Evolutionary conservation across 2,797 vertebrate species (phyloP), one percentile per base, ranked within the genome.

Genomic region (Lagodon rhomboides): DNA sequence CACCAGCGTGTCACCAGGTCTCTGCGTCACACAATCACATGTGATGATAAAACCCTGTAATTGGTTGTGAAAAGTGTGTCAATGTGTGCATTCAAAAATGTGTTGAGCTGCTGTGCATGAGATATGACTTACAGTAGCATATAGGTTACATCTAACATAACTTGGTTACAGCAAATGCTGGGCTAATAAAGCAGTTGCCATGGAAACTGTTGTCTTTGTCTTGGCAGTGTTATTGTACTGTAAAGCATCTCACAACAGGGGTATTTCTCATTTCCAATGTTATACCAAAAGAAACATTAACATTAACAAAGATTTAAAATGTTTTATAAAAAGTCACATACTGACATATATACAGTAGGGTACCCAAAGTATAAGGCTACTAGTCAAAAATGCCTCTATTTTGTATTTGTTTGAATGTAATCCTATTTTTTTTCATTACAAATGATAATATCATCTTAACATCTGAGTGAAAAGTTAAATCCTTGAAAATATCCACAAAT

Each of bases 141-240:
- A 56, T 84, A 61, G 81, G 53, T 72, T 68, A 77, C 58, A 66
- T 71, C 64, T 30, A 41, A 77, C 46, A 73, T 60, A 34, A 53
- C 60, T 27, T 62, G 25, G 18, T 51, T 65, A 82, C 80, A 81
- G 69, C 75, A 73, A 74, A 68, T 15, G 58, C 38, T 3, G 47
- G 41, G 53, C 68, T 80, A 87, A 84, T 73, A 54, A 85, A 77
- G 56, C 77, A 68, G 92, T 92, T 91, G 71, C 83, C 85, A 91
- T 91, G 87, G 92, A 75, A 91, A 92, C 89, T 23, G 11, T 27
- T 72, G 78, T 80, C 77, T 68, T 75, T 83, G 44, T 77, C 74
- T 68, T 60, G 54, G 20, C 72, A 67, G 56, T 82, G 22, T 51
- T 60, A 70, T 73, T 62, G 17, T 43, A 50, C 23, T 51, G 59